A percentile compares a stretch with the other conserved stretches of the same genome.
Evolutionary conservation across 2,113 vertebrate genomes (phyloP).

Genomic region (Ondatra zibethicus): DNA sequence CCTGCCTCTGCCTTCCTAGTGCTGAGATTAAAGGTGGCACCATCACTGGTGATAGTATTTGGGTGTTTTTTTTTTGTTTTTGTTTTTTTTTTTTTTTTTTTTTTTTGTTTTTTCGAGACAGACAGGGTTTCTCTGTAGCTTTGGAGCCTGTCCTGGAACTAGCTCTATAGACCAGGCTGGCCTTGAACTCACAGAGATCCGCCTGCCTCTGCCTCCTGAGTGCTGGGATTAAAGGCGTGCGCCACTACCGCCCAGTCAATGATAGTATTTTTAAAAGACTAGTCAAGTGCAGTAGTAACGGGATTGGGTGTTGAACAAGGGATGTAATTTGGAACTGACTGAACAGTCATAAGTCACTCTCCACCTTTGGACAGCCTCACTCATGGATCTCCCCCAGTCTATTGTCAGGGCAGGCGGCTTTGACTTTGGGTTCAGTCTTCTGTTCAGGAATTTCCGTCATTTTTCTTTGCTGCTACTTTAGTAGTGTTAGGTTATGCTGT

Average conservation of each 20-base stretch:
- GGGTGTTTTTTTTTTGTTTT: no score
- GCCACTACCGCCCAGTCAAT: no score
- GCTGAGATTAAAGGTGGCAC: no score
- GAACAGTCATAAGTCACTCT: neutral
- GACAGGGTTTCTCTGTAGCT: neutral
- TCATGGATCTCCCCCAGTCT: neutral
- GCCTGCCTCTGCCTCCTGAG: neutral
- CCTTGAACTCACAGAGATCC: neutral
- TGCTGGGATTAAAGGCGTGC: neutral
- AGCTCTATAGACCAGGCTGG: neutral
- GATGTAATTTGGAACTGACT: neutral
- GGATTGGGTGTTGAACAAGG: neutral
- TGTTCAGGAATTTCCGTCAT: neutral
- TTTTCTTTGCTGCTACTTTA: neutral
- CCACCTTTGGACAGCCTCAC: neutral
- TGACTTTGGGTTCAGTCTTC: constrained; percentile 20
- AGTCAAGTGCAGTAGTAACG: neutral
- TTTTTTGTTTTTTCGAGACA: neutral
- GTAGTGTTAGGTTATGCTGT: neutral
- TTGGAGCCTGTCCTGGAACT: neutral
- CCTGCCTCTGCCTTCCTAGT: no score
- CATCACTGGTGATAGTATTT: no score
- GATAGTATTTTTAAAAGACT: neutral
- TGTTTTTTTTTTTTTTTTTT: no score
- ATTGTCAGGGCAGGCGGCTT: neutral